Evolutionary conservation across 1,140 invertebrate species (phyloP).

Genomic region (Drosophila dunni): DNA sequence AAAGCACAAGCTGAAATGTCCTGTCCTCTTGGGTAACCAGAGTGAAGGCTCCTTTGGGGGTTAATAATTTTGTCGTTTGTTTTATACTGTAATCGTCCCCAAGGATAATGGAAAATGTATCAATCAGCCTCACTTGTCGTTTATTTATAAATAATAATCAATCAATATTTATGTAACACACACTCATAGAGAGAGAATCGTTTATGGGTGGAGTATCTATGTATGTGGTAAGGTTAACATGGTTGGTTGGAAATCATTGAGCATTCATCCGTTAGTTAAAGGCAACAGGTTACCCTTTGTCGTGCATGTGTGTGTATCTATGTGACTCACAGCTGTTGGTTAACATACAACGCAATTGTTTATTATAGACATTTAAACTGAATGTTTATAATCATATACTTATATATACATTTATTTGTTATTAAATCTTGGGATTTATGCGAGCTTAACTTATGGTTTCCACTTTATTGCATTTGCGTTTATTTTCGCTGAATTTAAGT

Average conservation of each 20-base stretch:
- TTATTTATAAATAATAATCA: slow-evolving; percentile 56
- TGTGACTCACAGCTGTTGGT: slow-evolving; percentile 38
- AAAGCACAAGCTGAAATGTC: slow-evolving; percentile 22
- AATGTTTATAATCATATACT: background rate
- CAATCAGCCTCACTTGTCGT: slow-evolving; percentile 39
- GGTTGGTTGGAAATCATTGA: slow-evolving; percentile 14
- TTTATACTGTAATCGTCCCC: slow-evolving; percentile 26
- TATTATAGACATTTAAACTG: slow-evolving; percentile 24
- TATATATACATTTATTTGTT: background rate
- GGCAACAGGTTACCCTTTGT: slow-evolving; percentile 47
- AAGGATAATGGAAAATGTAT: slow-evolving; percentile 49
- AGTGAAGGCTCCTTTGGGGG: slow-evolving; percentile 24
- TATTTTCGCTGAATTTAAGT: slow-evolving; percentile 10
- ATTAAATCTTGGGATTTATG: slow-evolving; percentile 24
- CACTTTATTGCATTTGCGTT: slow-evolving; percentile 5
- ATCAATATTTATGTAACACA: slow-evolving; percentile 52
- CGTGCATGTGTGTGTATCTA: slow-evolving; percentile 8
- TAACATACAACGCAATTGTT: slow-evolving; percentile 32
- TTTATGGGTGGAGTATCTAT: slow-evolving; percentile 2
- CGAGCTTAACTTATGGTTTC: background rate
- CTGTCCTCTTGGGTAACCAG: slow-evolving; percentile 10
- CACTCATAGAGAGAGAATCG: background rate
- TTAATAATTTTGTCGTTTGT: slow-evolving; percentile 28
- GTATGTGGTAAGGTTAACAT: slow-evolving; percentile 1
- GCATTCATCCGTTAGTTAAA: slow-evolving; percentile 23